phyloP scores from a whole-genome alignment of 2,113 vertebrate genomes.

The Anarrhichthys ocellatus region DNA sequence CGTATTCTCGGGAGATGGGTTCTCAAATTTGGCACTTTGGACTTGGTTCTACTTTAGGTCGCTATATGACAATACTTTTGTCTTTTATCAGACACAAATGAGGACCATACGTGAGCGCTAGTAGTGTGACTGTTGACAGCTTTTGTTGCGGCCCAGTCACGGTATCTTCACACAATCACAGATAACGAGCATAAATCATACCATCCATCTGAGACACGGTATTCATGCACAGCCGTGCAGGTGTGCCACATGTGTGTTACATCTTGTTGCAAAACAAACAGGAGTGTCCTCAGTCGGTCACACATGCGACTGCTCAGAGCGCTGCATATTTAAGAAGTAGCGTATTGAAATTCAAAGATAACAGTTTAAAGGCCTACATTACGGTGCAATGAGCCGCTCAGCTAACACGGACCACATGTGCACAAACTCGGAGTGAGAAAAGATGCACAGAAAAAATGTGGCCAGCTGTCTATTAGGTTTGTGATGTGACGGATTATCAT shows the following conservation, averaged over 20 bases:
- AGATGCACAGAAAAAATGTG: background rate
- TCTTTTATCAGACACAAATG: background rate
- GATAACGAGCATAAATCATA: conserved; percentile 15
- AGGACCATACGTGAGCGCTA: background rate
- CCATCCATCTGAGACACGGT: background rate
- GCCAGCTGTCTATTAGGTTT: background rate
- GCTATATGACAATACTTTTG: background rate
- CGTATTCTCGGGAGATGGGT: background rate
- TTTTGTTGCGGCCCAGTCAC: background rate
- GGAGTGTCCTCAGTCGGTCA: background rate
- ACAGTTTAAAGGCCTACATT: background rate
- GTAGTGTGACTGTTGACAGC: background rate
- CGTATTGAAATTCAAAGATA: conserved; percentile 9
- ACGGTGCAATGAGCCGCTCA: background rate
- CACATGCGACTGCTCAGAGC: background rate
- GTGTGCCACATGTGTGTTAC: background rate
- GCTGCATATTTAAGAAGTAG: conserved; percentile 7
- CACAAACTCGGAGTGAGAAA: background rate
- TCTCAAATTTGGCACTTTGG: background rate
- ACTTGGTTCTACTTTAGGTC: background rate
- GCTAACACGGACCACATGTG: background rate
- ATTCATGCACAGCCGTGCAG: conserved; percentile 1
- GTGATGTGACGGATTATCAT: background rate
- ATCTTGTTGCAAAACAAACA: background rate
- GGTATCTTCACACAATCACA: conserved; percentile 13